A percentile compares a stretch with the other conserved stretches of the same genome.
These are phyloP conservation scores for Aethina tumida DNA, from an alignment of 1,140 invertebrate species.

Conservation along the genomic window DNA sequence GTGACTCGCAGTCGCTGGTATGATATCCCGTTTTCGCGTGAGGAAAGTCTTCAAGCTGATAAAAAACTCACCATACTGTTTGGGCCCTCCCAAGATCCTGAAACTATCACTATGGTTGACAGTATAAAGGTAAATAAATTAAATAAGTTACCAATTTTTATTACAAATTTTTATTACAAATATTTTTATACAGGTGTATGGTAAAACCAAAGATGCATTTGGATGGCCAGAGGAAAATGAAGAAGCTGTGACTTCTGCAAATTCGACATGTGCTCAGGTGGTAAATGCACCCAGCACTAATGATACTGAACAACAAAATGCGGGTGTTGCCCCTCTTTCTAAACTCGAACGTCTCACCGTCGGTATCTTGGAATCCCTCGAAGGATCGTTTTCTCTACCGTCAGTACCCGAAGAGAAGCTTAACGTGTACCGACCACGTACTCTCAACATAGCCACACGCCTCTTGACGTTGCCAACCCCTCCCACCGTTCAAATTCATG, in stretches of 20 bases:
- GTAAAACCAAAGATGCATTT: constrained; percentile 91
- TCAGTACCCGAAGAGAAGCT: constrained; percentile 34
- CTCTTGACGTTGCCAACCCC: constrained; percentile 79
- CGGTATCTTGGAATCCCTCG: constrained; percentile 64
- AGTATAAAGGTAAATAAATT: constrained; percentile 65
- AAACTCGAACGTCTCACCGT: constrained; percentile 46
- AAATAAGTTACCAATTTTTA: no score
- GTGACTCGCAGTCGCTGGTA: constrained; percentile 82
- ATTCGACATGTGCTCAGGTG: constrained; percentile 17
- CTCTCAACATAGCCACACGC: constrained; percentile 63
- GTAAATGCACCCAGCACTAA: constrained; percentile 17
- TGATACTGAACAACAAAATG: constrained; percentile 36
- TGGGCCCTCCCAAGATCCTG: constrained; percentile 81
- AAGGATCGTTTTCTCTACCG: constrained; percentile 50
- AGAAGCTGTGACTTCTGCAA: constrained; percentile 48
- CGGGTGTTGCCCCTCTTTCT: constrained; percentile 37
- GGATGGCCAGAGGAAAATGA: constrained; percentile 95
- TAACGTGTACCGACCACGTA: constrained; percentile 42
- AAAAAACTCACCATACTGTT: constrained; percentile 86
- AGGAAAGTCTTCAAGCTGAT: constrained; percentile 88
- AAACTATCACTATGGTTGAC: constrained; percentile 85
- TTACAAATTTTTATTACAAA: constrained; percentile 23
- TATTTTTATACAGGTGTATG: constrained; percentile 54
- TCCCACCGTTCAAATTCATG: constrained; percentile 63
- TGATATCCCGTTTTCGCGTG: constrained; percentile 87